Evolutionary conservation across 2,797 vertebrate genomes (phyloP).

Genomic region (Hipposideros larvatus): DNA sequence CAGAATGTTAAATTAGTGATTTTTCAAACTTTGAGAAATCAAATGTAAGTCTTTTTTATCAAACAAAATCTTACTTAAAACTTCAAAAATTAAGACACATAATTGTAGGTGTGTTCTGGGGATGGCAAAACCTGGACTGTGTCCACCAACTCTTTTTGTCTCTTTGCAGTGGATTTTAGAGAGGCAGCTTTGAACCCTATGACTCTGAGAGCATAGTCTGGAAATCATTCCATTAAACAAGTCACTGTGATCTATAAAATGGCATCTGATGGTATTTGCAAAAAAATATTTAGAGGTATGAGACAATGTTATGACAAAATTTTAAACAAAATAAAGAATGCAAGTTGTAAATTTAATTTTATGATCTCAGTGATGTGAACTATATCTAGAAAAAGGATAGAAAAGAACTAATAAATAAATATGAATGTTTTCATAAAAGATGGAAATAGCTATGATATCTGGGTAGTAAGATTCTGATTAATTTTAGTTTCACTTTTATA

Average conservation of each 20-base stretch:
- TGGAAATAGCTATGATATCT: neutral
- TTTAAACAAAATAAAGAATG: neutral
- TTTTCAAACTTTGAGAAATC: slow-evolving; percentile 4
- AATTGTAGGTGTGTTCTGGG: neutral
- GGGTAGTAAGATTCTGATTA: neutral
- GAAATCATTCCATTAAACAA: neutral
- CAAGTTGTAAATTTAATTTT: slow-evolving; percentile 19
- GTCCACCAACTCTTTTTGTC: neutral
- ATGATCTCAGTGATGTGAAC: neutral
- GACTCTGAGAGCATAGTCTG: neutral
- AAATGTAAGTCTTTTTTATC: neutral
- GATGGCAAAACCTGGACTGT: neutral
- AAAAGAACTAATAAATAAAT: neutral
- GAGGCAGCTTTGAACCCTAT: neutral
- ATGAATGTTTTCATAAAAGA: neutral
- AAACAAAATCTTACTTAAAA: neutral
- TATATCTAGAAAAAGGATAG: neutral
- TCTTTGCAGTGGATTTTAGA: neutral
- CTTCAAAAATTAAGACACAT: neutral
- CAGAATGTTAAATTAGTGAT: neutral
- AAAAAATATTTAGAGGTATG: neutral
- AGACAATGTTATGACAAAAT: neutral
- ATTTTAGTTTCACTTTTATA: neutral
- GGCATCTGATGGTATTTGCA: neutral
- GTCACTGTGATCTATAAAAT: neutral